These are phyloP conservation scores for Microctonus brassicae DNA, from an alignment of 2,888 invertebrate genomes.

Conservation along the genomic window DNA sequence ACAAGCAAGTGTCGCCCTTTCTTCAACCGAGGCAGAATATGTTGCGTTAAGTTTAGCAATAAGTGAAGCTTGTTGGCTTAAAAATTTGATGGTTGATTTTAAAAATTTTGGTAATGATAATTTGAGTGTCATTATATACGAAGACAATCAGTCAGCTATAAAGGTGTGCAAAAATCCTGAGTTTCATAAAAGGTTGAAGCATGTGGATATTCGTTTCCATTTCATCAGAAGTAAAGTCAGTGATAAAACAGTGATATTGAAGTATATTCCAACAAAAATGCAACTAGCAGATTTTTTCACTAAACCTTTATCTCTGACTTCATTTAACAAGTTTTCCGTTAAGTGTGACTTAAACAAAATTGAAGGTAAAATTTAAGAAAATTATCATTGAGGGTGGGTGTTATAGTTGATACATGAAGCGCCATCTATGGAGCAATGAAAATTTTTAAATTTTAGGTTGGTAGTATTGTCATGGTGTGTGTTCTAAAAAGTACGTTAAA, in stretches of 20 bases:
- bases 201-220: constrained; percentile 29
- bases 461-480: no score
- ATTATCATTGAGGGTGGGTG: no score
- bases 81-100: neutral
- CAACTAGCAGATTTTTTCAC: constrained; percentile 35
- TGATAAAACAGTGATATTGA: constrained; percentile 20
- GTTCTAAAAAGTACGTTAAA: no score
- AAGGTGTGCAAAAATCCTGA: constrained; percentile 11
- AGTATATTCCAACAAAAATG: constrained; percentile 19
- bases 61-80: constrained; percentile 27
- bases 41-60: constrained; percentile 19
- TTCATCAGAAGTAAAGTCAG: constrained; percentile 13
- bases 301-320: no score
- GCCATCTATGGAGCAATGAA: no score
- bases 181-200: constrained; percentile 29
- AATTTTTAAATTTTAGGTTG: no score
- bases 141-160: constrained; percentile 29
- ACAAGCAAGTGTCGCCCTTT: constrained; percentile 21
- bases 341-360: no score
- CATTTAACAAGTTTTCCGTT: no score
- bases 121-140: constrained; percentile 6
- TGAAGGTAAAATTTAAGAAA: no score
- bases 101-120: neutral
- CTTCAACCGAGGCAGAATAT: constrained; percentile 30
- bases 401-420: no score